A percentile compares a stretch with the other conserved stretches of the same genome.
phyloP scores from a whole-genome alignment of 2,888 invertebrate genomes.

The Slavum lentiscoides region DNA sequence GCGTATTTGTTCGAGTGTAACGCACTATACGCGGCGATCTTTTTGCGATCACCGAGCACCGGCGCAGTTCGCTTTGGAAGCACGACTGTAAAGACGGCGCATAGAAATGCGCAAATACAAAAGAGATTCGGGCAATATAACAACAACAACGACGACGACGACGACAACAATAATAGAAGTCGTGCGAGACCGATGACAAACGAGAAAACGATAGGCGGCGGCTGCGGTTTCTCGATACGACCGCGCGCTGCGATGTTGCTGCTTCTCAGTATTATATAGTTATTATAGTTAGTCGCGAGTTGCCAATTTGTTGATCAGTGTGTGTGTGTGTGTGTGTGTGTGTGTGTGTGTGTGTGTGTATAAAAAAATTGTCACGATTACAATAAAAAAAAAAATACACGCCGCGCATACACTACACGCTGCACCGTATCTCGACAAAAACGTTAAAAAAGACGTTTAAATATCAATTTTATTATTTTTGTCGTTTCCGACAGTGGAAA shows the following conservation, averaged over 20 bases:
- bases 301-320: slow-evolving; percentile 1
- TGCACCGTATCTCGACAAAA: neutral
- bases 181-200: slow-evolving; percentile 51
- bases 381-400: neutral
- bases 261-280: too few relatives aligned
- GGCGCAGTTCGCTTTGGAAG: neutral
- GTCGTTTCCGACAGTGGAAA: too few relatives aligned
- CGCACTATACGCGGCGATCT: neutral
- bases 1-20: slow-evolving; percentile 42
- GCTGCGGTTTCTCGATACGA: neutral
- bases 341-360: neutral
- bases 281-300: neutral
- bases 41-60: slow-evolving; percentile 16
- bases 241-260: too few relatives aligned
- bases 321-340: neutral
- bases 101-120: neutral
- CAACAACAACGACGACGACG: neutral
- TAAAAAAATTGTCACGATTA: slow-evolving; percentile 24
- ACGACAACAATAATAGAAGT: slow-evolving; percentile 6
- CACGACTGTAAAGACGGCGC: slow-evolving; percentile 38
- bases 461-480: too few relatives aligned
- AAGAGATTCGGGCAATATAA: slow-evolving; percentile 37
- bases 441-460: too few relatives aligned
- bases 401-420: neutral
- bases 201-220: slow-evolving; percentile 35